These are phyloP conservation scores for Aspidapion aeneum DNA, from an alignment of 2,888 invertebrate species.

Conservation along the genomic window DNA sequence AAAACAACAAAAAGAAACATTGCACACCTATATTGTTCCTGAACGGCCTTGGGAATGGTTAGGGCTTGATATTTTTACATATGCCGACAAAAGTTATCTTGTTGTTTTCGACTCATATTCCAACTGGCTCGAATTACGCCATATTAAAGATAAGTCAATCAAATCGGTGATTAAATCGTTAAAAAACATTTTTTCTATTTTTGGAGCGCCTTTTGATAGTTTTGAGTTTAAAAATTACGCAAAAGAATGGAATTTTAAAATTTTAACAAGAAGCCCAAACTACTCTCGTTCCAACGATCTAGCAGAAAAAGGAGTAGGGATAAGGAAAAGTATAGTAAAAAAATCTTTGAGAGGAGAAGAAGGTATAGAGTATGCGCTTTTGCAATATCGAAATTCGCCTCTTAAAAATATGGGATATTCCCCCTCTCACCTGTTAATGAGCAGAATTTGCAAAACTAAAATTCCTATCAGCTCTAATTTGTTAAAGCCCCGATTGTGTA, in stretches of 20 bases:
- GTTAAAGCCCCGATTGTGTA: slow-evolving; percentile 12
- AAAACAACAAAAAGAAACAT: slow-evolving; percentile 11
- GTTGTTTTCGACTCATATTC: slow-evolving; percentile 20
- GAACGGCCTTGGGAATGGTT: slow-evolving; percentile 12
- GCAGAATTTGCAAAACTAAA: slow-evolving; percentile 19
- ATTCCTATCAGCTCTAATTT: slow-evolving; percentile 13
- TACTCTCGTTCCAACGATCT: background rate
- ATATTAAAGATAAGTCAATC: slow-evolving; percentile 13
- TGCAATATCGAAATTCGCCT: background rate
- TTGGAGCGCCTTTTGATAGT: slow-evolving; percentile 10
- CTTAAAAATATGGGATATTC: slow-evolving; percentile 5
- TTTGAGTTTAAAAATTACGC: slow-evolving; percentile 1
- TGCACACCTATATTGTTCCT: slow-evolving; percentile 6
- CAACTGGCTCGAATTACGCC: slow-evolving; percentile 19
- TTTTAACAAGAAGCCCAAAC: background rate
- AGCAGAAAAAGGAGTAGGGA: background rate
- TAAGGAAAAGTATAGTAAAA: background rate
- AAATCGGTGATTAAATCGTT: slow-evolving; percentile 9
- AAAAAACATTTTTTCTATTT: slow-evolving; percentile 8
- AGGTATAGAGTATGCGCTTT: background rate
- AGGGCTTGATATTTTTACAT: slow-evolving; percentile 15
- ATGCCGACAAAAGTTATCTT: slow-evolving; percentile 12
- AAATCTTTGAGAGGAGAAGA: background rate
- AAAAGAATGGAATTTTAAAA: slow-evolving; percentile 1
- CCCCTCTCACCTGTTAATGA: slow-evolving; percentile 15